Evolutionary conservation across 2,888 invertebrate genomes (phyloP), one percentile per base, ranked within the genome.

Genomic region (Monoplex corrugatus): DNA sequence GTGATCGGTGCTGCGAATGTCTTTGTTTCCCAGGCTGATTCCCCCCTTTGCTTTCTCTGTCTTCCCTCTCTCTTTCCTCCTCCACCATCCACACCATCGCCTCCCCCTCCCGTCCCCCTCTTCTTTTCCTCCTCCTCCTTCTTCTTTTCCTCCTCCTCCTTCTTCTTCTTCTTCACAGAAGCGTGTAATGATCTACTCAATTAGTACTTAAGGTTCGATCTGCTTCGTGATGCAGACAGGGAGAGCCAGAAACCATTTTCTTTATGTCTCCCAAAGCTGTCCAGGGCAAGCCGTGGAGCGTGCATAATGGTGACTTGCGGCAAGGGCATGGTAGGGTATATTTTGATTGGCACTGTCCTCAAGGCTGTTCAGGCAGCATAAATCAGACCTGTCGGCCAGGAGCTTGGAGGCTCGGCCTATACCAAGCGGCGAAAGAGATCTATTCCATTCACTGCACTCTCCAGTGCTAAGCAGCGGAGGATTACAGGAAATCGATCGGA

Each of bases 401-500:
- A 68, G 57, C 19, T 16, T 28, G 28, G 57, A 23, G 19, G 28
- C 57, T 28, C 57, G 28, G n/a, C 19, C 57, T 23, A 16, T 57
- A 28, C 16, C 19, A 57, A 28, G 28, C 1, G 57, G 10, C 28
- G 57, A 23, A 57, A 28, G 2, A 28, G 28, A 28, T 57, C 16
- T 16, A 23, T 28, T 23, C 28, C 10, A 35, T 6, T 35, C 38
- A 35, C 75, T 32, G 35, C 75, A 23, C 78, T 38, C 78, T 38
- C 78, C 5, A 38, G 32, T 38, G 28, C 5, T 68, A 32, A 78
- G 78, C 78, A 38, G 38, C 19, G 13, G 32, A 32, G 38, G 80
- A 43, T 80, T 40, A 43, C 32, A 57, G 84, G 35, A 45, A 84
- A 84, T 84, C 84, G 35, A 84, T 84, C 16, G 45, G 35, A 84